Conservation (phyloP, 2,797 vertebrate genomes). For the Aselliscus stoliczkanus region DNA sequence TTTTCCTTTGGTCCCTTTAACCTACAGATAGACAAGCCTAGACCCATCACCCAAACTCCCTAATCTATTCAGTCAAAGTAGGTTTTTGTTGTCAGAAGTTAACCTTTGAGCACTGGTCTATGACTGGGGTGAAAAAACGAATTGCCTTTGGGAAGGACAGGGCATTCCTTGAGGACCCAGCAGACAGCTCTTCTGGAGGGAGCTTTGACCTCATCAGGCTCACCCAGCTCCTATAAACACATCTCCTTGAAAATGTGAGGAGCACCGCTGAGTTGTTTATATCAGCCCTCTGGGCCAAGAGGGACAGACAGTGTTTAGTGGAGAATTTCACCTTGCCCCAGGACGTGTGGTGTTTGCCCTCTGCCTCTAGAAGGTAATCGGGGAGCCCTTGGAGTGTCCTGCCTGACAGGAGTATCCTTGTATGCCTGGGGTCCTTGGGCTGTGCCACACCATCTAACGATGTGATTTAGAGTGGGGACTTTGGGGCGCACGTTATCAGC, state of each 20-base stretch:
- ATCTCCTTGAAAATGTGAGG: background rate
- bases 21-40: background rate
- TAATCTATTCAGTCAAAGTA: no score
- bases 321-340: background rate
- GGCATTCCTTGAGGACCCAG: background rate
- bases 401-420: background rate
- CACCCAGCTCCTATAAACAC: background rate
- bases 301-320: background rate
- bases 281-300: background rate
- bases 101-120: background rate
- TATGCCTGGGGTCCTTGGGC: background rate
- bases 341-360: background rate
- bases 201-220: background rate
- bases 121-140: background rate
- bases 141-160: background rate
- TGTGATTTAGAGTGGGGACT: background rate
- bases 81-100: background rate
- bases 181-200: background rate
- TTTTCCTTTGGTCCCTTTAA: background rate
- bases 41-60: background rate
- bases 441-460: background rate
- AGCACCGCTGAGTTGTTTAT: background rate
- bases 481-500: rapidly evolving
- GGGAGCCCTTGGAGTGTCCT: background rate
- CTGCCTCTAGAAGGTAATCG: background rate